A percentile compares a stretch with the other conserved stretches of the same genome.
phyloP scores from a whole-genome alignment of 1,140 invertebrate species.

The Campodea augens region DNA sequence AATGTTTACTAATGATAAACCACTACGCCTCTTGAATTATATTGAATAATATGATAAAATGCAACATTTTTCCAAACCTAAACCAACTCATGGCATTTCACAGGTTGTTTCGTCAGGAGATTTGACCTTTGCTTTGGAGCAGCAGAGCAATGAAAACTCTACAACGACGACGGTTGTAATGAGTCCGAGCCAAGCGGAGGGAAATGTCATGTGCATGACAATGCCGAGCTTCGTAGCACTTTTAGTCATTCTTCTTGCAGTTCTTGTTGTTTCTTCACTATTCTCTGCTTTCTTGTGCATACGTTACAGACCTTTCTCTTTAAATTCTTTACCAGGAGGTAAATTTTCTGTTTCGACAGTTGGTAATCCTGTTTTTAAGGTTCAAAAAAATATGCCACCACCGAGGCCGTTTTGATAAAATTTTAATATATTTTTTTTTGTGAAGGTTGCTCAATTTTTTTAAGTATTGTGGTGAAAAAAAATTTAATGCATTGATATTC shows the following conservation, averaged over 20 bases:
- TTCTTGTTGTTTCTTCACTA: conserved; percentile 60
- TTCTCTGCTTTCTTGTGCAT: conserved; percentile 67
- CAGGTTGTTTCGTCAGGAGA: conserved; percentile 75
- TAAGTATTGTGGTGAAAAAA: too few species aligned
- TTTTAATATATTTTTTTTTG: too few species aligned
- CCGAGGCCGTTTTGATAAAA: too few species aligned
- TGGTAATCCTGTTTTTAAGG: not conserved
- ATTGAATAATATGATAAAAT: too few species aligned
- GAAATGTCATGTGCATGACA: conserved; percentile 79
- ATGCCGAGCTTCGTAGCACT: conserved; percentile 72
- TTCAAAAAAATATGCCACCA: too few species aligned
- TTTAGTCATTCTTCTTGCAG: conserved; percentile 53
- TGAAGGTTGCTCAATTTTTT: too few species aligned
- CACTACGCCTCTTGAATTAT: too few species aligned
- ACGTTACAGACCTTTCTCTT: conserved; percentile 23
- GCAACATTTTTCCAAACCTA: too few species aligned
- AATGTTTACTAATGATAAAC: too few species aligned
- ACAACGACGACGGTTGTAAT: conserved; percentile 36
- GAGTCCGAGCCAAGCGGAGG: conserved; percentile 40
- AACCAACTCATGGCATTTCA: too few species aligned
- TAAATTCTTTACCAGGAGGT: not conserved
- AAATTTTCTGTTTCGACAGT: not conserved
- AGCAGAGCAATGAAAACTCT: conserved; percentile 29
- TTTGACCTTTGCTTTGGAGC: conserved; percentile 52
- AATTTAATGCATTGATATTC: too few species aligned